Conservation (phyloP, 2,888 invertebrate genomes). For the Rhagonycha fulva region DNA sequence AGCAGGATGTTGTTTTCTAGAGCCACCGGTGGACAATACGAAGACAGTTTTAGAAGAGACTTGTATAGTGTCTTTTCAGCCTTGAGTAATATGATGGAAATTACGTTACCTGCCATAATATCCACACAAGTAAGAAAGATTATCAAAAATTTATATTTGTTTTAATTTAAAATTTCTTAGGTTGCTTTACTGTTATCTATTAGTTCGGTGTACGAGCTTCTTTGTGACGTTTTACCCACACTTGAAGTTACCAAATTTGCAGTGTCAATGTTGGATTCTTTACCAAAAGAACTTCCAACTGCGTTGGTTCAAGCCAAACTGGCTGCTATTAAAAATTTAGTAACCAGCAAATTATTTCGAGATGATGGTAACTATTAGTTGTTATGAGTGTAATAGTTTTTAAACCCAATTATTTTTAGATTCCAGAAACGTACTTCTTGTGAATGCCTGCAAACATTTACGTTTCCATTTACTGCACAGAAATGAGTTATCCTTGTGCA, state of each 20-base stretch:
- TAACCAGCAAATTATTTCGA: constrained; percentile 73
- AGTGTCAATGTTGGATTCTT: constrained; percentile 76
- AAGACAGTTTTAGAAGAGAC: constrained; percentile 84
- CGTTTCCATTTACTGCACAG: constrained; percentile 80
- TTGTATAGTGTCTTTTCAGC: constrained; percentile 80
- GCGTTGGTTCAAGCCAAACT: constrained; percentile 80
- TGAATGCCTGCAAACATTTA: constrained; percentile 83
- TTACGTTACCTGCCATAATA: constrained; percentile 74
- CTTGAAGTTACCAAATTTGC: constrained; percentile 81
- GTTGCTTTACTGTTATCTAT: constrained; percentile 82
- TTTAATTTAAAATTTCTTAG: constrained; percentile 53
- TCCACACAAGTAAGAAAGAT: constrained; percentile 69
- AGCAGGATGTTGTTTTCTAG: constrained; percentile 82
- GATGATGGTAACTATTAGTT: constrained; percentile 61
- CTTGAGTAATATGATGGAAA: constrained; percentile 75
- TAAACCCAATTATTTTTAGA: constrained; percentile 59
- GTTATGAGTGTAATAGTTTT: neutral
- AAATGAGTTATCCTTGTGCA: constrained; percentile 82
- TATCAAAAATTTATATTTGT: neutral
- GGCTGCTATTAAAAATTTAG: constrained; percentile 79
- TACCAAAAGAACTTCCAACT: constrained; percentile 71
- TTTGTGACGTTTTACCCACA: constrained; percentile 73
- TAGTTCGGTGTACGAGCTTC: constrained; percentile 82
- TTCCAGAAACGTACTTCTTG: constrained; percentile 80
- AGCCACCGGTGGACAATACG: constrained; percentile 86